Evolutionary conservation across 1,140 invertebrate genomes (phyloP), one percentile per base, ranked within the genome.

Genomic region (Drosophila willistoni): DNA sequence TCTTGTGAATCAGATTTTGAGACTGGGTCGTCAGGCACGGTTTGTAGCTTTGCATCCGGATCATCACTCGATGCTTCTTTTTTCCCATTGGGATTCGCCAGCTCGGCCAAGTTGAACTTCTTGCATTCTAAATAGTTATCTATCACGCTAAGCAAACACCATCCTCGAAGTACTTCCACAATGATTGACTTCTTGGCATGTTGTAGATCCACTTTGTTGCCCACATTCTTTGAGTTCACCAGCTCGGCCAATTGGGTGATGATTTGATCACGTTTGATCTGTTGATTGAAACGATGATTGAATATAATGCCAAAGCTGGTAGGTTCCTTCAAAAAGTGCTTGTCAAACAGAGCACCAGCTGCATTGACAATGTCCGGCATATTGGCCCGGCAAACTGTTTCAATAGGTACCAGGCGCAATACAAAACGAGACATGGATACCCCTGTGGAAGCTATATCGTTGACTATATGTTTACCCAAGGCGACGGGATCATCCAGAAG

Each of bases 241-340:
- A 96, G 87, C 3, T 94, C 94, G 1, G 96, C 96, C 10, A 97
- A 82, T 73, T 94, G 93, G 73, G 95, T 94, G 39, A 97, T 96
- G 1, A 97, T 92, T 51, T 95, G 93, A 47, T 95, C 94, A 68
- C 96, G 93, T 29, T 94, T 93, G 12, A 97, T 93, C 73, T 93
- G 95, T 80, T 94, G 96, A 81, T 97, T 98, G 79, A 96, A 96
- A 56, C 97, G 94, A 73, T 95, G 95, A 90, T 97, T 98, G 78
- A 96, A 96, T 17, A 96, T 93, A 66, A 98, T 95, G 41, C 94
- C 94, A 93, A 96, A 98, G 25, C 95, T 96, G 69, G 94, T 95
- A 17, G 94, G 93, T 63, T 95, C 94, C 64, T 95, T 93, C 7
- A 94, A 93, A 91, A 98, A 97, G 91, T 96, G 95, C 79, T 95